Conservation (phyloP, 2,113 vertebrate species). For the Ibidorhyncha struthersii region DNA sequence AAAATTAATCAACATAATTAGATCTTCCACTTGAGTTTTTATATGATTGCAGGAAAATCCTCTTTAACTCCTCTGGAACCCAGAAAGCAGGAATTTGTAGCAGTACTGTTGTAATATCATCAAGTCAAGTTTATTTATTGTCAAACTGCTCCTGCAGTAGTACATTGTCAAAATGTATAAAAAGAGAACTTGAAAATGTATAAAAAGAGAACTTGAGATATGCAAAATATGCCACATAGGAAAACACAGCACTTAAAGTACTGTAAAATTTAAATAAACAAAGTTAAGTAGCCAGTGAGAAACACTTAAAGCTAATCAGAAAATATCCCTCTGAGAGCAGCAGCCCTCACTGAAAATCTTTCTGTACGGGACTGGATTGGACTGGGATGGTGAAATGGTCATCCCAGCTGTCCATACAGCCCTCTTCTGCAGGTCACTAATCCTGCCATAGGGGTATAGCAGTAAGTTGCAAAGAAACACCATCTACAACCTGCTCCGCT, state of each 20-base stretch:
- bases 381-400: neutral
- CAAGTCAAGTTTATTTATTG: constrained; percentile 45
- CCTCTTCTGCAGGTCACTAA: neutral
- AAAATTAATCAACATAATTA: constrained; percentile 40
- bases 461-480: neutral
- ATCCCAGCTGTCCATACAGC: neutral
- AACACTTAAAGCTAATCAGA: neutral
- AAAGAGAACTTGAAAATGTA: constrained; percentile 7
- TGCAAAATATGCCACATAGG: constrained; percentile 8
- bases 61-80: constrained; percentile 3
- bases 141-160: constrained; percentile 19
- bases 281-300: neutral
- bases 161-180: constrained; percentile 53
- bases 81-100: neutral
- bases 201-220: constrained; percentile 33
- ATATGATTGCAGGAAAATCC: constrained; percentile 12
- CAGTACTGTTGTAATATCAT: neutral
- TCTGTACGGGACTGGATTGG: neutral
- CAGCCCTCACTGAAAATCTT: neutral
- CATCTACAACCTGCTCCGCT: neutral
- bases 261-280: constrained; percentile 8
- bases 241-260: constrained; percentile 13
- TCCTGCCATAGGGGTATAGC: neutral
- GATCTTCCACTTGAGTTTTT: constrained; percentile 23
- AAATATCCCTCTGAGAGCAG: neutral